Base-by-base conservation (phyloP, 2,113 vertebrate genomes). In the Chionomys nivalis region DNA sequence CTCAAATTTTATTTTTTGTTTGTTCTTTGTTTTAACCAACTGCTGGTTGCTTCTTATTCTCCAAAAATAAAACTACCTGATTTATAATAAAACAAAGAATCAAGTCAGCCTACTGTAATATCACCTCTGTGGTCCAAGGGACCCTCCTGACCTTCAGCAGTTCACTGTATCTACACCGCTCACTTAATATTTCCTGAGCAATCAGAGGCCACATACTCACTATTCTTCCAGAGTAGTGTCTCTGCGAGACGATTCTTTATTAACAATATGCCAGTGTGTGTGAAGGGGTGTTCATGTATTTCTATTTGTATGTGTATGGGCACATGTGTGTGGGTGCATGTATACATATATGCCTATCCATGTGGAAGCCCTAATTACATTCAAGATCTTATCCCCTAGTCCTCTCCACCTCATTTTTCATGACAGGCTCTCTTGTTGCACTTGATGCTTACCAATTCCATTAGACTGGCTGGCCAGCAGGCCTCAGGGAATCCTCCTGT, bases 61-160 rank as follows among this genome's bases (percentile, higher is more conserved):
- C 58, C 85, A 90, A 89, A 95, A 93, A 92, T 23, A 97, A 73
- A 95, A 93, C 72, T 47, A 73, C 33, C 92, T 94, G 61, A 75
- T 79, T 93, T 81, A 79, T 63, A 91, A 66, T 70, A 90, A 86
- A 89, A 92, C 36, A 93, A 95, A 87, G 73, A 72, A 89, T 61
- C 19, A 55, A 42, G 61, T 88, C 70, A 61, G 75, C 23, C 23
- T 95, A 72, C 52, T 77, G 0, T 70, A 52, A 47, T 23, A 13
- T 86, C 42, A 65, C 33, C 75, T 42, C 49, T 10, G 14, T 49
- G 89, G 66, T 42, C 92, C 86, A 39, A 33, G 61, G 73, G 88
- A 61, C 76, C 68, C 86, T 75, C 76, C 33, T 63, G 78, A 78
- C 68, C 70, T 79, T 87, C 49, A 47, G 55, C 0, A 63, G 63